Conservation (phyloP, 23 tunicate genomes). For the Oikopleura dioica region DNA sequence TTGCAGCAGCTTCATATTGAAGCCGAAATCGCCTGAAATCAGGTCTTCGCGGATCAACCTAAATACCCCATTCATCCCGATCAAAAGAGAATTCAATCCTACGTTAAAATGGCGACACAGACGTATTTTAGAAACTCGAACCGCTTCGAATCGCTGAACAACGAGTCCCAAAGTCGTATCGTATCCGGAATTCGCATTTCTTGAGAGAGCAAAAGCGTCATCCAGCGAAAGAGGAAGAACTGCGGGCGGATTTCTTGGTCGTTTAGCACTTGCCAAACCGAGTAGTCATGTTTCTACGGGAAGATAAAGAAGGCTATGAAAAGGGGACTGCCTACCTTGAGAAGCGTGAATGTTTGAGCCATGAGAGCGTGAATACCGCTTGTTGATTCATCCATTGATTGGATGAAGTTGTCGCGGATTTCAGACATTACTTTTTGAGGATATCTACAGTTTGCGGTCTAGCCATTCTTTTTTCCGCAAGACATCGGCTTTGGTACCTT, state of each 20-base stretch:
- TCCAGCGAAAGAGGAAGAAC: conserved; percentile 79
- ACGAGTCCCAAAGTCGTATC: conserved; percentile 61
- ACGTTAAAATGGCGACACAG: conserved; percentile 56
- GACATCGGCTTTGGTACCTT: too few relatives aligned
- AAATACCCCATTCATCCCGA: neutral
- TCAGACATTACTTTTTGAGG: conserved; percentile 89
- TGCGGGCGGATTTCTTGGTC: conserved; percentile 34
- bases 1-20: conserved; percentile 49
- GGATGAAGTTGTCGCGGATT: conserved; percentile 75
- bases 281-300: neutral
- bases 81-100: conserved; percentile 2
- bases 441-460: too few relatives aligned
- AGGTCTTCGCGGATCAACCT: conserved; percentile 38
- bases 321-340: neutral
- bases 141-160: conserved; percentile 41
- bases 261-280: conserved; percentile 21
- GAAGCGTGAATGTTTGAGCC: neutral
- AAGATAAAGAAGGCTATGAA: neutral
- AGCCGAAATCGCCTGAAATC: conserved; percentile 34
- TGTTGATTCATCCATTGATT: conserved; percentile 38
- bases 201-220: conserved; percentile 70
- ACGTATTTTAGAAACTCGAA: conserved; percentile 37
- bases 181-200: conserved; percentile 78
- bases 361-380: conserved; percentile 34
- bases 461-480: too few relatives aligned